Evolutionary conservation across 2,113 vertebrate species (phyloP).

Genomic region (Xiphophorus couchianus): DNA sequence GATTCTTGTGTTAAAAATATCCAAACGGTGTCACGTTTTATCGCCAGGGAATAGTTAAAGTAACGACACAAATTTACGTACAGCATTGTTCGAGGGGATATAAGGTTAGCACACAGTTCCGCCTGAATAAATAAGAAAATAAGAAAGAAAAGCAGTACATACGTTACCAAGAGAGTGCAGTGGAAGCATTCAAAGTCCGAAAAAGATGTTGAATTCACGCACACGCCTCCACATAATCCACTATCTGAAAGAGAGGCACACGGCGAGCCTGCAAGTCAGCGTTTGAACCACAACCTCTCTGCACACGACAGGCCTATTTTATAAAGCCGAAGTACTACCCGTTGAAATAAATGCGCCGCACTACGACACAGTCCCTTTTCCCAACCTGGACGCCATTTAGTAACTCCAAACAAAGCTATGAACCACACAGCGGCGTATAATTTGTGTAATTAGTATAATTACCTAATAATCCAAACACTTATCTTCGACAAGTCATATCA

Average conservation of each 20-base stretch:
- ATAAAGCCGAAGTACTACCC: conserved; percentile 73
- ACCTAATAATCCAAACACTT: background rate
- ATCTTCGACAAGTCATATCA: background rate
- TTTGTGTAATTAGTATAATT: background rate
- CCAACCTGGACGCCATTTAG: background rate
- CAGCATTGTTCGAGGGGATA: background rate
- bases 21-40: background rate
- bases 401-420: background rate
- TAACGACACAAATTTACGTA: background rate
- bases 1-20: background rate
- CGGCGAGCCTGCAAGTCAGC: background rate
- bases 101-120: background rate
- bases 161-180: conserved; percentile 50
- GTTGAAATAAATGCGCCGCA: conserved; percentile 14
- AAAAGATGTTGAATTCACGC: conserved; percentile 40
- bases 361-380: conserved; percentile 20
- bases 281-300: background rate
- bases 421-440: background rate
- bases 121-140: background rate
- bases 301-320: conserved; percentile 57
- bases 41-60: background rate
- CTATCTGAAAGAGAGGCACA: conserved; percentile 5
- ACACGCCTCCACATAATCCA: conserved; percentile 58
- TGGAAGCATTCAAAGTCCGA: conserved; percentile 49
- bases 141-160: conserved; percentile 33